Conservation (phyloP, 2,888 invertebrate species). For the Azorinus chamasolen region DNA sequence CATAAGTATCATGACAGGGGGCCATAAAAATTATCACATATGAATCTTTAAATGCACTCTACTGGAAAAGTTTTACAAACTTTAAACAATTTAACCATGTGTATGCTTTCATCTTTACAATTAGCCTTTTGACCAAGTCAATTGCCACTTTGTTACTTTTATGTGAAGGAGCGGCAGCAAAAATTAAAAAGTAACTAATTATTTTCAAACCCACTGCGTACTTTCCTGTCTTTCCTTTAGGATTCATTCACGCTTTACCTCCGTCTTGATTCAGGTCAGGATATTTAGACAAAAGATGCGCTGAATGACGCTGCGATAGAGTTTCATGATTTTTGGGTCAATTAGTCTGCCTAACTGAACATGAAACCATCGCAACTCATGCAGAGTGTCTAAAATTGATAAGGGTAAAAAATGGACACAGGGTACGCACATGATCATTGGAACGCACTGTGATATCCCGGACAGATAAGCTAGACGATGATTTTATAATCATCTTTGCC, state of each 20-base stretch:
- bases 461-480: constrained; percentile 36
- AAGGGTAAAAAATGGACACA: constrained; percentile 30
- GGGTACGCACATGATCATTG: constrained; percentile 40
- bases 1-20: constrained; percentile 15
- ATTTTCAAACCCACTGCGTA: constrained; percentile 5
- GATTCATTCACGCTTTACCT: constrained; percentile 16
- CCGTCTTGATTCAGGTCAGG: constrained; percentile 1
- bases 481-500: too few species aligned
- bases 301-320: constrained; percentile 8
- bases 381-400: constrained; percentile 14
- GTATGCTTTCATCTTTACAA: too few species aligned
- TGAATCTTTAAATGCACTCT: constrained; percentile 10
- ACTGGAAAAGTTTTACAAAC: constrained; percentile 16
- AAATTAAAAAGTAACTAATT: constrained; percentile 43
- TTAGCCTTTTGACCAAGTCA: constrained; percentile 2
- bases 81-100: constrained; percentile 3
- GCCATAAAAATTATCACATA: constrained; percentile 19
- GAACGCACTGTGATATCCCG: constrained; percentile 44
- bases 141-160: constrained; percentile 23
- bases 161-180: constrained; percentile 12
- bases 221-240: constrained; percentile 12
- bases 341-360: constrained; percentile 39
- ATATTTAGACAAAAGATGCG: too few species aligned
- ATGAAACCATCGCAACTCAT: constrained; percentile 5
- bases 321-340: constrained; percentile 33